Evolutionary conservation across 2,113 vertebrate species (phyloP).

Genomic region (Probosciger aterrimus): DNA sequence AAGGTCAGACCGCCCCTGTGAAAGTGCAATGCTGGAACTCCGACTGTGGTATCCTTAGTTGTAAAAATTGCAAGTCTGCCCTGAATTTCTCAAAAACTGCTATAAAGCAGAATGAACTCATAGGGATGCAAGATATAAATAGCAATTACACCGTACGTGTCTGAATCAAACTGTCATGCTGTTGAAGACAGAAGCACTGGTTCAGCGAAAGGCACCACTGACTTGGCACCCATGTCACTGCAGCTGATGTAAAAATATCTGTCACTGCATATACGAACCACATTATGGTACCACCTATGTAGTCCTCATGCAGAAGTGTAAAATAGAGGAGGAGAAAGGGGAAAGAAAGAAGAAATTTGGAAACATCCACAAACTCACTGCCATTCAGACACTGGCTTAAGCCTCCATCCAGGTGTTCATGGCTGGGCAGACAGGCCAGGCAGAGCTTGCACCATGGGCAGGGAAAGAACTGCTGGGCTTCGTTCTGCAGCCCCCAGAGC

Average conservation of each 20-base stretch:
- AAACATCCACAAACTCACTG: neutral
- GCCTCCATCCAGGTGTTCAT: fast-evolving
- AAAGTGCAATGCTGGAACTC: neutral
- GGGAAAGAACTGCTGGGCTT: neutral
- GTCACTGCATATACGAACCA: neutral
- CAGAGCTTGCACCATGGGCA: neutral
- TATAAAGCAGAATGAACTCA: neutral
- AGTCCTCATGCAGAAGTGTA: neutral
- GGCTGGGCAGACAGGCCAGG: neutral
- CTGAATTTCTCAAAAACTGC: neutral
- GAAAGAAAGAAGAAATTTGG: neutral
- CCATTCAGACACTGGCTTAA: neutral
- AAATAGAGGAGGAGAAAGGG: neutral
- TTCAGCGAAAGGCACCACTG: neutral
- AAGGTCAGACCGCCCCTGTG: neutral
- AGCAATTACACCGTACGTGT: neutral
- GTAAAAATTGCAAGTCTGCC: neutral
- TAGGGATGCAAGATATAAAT: neutral
- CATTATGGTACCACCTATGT: neutral
- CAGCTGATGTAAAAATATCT: neutral
- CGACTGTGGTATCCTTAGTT: neutral
- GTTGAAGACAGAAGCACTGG: neutral
- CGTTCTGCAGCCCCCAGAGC: neutral
- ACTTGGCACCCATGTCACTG: neutral
- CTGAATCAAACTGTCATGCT: neutral